These are phyloP conservation scores for Ctenomys sociabilis DNA, from an alignment of 2,113 vertebrate genomes.

Conservation along the genomic window DNA sequence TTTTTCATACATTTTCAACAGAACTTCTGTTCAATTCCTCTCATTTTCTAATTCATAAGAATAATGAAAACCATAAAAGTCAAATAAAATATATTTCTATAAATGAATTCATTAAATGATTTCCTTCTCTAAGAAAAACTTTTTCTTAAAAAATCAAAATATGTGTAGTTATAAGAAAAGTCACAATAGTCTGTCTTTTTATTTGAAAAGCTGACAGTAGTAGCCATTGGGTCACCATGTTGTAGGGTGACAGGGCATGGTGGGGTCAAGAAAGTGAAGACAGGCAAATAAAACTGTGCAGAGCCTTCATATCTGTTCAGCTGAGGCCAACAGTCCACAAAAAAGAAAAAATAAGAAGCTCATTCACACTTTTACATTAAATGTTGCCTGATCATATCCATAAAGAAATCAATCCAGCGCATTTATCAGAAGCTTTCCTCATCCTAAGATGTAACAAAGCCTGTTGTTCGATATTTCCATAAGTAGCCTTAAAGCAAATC, in stretches of 20 bases:
- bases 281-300: background rate
- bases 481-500: constrained; percentile 23
- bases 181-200: background rate
- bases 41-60: background rate
- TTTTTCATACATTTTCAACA: background rate
- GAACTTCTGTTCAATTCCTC: background rate
- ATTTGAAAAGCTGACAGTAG: background rate
- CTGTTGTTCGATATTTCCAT: background rate
- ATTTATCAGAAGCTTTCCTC: background rate
- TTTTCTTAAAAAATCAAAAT: background rate
- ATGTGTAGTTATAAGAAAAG: background rate
- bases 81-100: background rate
- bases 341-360: background rate
- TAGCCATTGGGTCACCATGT: background rate
- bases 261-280: background rate
- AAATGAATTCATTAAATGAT: background rate
- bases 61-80: background rate
- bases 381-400: background rate
- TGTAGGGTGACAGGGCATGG: background rate
- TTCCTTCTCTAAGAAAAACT: background rate
- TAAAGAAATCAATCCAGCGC: background rate
- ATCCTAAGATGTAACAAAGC: background rate
- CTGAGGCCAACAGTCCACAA: background rate
- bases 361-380: background rate
- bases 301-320: background rate